Evolutionary conservation across 1,140 invertebrate genomes (phyloP).

Genomic region (Sarcophaga peregrina): DNA sequence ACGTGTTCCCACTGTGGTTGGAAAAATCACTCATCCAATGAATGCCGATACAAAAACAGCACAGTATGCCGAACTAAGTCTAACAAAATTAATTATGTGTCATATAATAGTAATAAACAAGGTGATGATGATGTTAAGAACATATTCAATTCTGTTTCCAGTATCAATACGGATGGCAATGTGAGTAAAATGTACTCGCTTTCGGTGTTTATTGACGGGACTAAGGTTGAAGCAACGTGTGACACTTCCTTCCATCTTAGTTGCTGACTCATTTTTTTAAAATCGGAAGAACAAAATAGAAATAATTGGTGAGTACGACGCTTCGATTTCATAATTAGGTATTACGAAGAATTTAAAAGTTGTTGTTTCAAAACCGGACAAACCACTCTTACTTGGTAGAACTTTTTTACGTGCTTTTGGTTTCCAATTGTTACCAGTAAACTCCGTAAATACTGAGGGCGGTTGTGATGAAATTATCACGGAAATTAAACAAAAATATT

Average conservation of each 20-base stretch:
- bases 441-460: conserved; percentile 19
- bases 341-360: no score
- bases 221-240: conserved; percentile 4
- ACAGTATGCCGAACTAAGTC: neutral
- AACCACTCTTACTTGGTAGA: conserved; percentile 30
- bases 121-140: conserved; percentile 10
- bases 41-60: conserved; percentile 28
- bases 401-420: conserved; percentile 33
- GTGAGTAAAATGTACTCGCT: conserved; percentile 22
- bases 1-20: neutral
- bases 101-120: neutral
- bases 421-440: conserved; percentile 38
- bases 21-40: conserved; percentile 26
- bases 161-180: conserved; percentile 23
- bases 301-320: conserved; percentile 15
- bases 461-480: neutral
- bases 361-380: conserved; percentile 26
- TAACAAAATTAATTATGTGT: conserved; percentile 27
- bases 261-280: neutral
- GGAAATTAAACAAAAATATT: conserved; percentile 39
- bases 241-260: conserved; percentile 6
- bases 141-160: conserved; percentile 3
- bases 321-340: neutral
- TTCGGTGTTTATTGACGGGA: conserved; percentile 10
- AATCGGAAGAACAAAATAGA: conserved; percentile 28